Conservation (phyloP, 1,140 invertebrate species). For the Habropoda laboriosa region DNA sequence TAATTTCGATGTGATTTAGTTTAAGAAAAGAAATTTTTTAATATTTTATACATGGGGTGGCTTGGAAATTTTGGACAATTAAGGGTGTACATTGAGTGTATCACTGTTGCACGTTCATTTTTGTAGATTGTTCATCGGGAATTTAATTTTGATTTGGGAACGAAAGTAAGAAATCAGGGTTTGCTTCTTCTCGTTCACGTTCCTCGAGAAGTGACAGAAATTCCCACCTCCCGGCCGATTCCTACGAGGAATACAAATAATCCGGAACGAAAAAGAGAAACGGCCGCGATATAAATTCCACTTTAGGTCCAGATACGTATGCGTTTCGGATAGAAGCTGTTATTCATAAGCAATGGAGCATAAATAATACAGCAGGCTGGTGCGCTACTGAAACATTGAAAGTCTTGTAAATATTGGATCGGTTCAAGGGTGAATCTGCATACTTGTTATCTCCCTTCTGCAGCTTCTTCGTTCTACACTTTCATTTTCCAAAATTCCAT, state of each 20-base stretch:
- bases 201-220: background rate
- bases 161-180: too few species aligned
- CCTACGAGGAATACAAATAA: background rate
- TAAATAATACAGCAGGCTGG: conserved; percentile 71
- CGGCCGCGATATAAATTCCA: conserved; percentile 69
- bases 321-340: conserved; percentile 66
- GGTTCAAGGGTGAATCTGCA: conserved; percentile 31
- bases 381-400: conserved; percentile 70
- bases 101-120: too few species aligned
- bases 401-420: conserved; percentile 70
- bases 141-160: too few species aligned
- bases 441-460: conserved; percentile 30
- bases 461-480: background rate
- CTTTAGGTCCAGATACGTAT: conserved; percentile 63
- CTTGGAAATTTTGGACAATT: too few species aligned
- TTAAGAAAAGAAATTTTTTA: too few species aligned
- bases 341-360: conserved; percentile 75
- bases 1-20: too few species aligned
- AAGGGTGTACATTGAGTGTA: background rate
- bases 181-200: too few species aligned
- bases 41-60: too few species aligned
- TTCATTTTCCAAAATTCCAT: background rate
- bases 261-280: conserved; percentile 27
- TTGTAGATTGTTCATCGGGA: too few species aligned
- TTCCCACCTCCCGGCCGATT: background rate